phyloP scores from a whole-genome alignment of 2,888 invertebrate species.

The Nephrotoma appendiculata region DNA sequence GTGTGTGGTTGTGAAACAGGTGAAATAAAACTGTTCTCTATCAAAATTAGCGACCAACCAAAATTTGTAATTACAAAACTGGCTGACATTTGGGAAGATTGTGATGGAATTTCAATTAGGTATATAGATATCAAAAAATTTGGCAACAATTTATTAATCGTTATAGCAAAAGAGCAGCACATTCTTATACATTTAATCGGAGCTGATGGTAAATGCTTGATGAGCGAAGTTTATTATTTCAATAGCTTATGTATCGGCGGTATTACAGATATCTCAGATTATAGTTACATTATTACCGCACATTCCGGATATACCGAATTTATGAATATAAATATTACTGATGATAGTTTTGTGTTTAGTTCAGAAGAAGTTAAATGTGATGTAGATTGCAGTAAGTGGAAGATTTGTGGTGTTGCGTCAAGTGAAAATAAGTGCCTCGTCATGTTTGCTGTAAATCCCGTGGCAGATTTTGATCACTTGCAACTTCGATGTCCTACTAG shows the following conservation, averaged over 20 bases:
- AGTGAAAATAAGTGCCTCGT: neutral
- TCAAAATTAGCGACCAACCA: neutral
- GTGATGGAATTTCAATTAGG: neutral
- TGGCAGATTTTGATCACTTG: neutral
- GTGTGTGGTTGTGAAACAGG: neutral
- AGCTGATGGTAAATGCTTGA: neutral
- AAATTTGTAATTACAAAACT: neutral
- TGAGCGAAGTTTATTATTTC: neutral
- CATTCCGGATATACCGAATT: neutral
- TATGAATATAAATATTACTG: neutral
- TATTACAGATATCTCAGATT: neutral
- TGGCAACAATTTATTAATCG: neutral
- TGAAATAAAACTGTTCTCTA: neutral
- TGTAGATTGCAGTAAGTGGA: neutral
- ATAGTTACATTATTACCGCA: neutral
- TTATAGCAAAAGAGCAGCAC: neutral
- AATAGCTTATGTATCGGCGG: neutral
- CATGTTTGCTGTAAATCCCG: neutral
- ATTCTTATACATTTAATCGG: neutral
- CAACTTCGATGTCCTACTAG: neutral
- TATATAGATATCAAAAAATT: neutral
- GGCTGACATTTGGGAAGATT: neutral
- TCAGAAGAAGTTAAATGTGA: neutral
- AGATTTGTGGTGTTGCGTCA: neutral
- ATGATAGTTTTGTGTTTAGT: neutral